Evolutionary conservation across 2,797 vertebrate genomes (phyloP), one percentile per base, ranked within the genome.

Genomic region (Nasua narica): DNA sequence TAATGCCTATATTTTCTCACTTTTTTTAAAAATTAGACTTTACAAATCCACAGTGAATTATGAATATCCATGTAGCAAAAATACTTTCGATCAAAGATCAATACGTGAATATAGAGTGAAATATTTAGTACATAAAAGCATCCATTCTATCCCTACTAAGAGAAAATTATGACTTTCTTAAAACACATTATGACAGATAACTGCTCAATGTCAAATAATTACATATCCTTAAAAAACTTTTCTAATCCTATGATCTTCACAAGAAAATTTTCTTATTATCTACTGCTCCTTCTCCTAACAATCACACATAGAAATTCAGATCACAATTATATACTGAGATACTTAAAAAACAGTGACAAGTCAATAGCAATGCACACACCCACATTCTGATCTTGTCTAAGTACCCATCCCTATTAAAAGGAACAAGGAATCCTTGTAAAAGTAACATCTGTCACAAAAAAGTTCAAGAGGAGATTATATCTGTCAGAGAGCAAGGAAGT

Each of bases 301-400:
- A n/a, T 29, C 0, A 6, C 46, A 56, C 15, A 10, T 3, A 37
- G 21, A 58, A 67, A 27, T 35, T 76, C 58, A 58, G 23, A 18
- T 37, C 35, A 46, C 37, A 19, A 9, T 79, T 27, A 70, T 0
- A 62, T 19, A 54, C 32, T 32, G 32, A 23, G 5, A 12, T 77
- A 14, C 23, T 79, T n/a, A 65, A 21, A 10, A 10, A 60, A 40
- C 1, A 27, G 27, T 6, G 19, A 27, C 1, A 60, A 52, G 7
- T 2, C 5, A 5, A 21, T 3, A 69, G 12, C 0, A 27, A 18
- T 3, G 2, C 60, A 60, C 1, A 43, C 2, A 37, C 0, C 25
- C 15, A 7, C 58, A 25, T 46, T 76, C 50, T 69, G 48, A 10
- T 4, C 4, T 81, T 65, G 46, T n/a, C 46, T 48, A 40, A 40